phyloP scores from a whole-genome alignment of 2,113 vertebrate species.

The Myxocyprinus asiaticus region DNA sequence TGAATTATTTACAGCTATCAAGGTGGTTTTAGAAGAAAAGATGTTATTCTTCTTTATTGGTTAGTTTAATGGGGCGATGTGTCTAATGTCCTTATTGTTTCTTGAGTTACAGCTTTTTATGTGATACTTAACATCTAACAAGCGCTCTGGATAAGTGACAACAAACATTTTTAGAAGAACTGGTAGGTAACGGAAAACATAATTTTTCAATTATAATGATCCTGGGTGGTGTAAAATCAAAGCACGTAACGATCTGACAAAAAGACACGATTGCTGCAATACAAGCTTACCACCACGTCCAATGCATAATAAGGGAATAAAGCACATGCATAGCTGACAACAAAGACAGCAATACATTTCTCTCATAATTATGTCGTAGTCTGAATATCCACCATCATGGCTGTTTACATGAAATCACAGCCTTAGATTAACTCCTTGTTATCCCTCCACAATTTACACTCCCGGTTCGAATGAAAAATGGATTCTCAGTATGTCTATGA shows the following conservation, averaged over 20 bases:
- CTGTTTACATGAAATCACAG: conserved; percentile 16
- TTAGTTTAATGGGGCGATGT: not conserved
- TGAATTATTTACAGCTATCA: conserved; percentile 17
- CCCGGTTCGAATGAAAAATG: conserved; percentile 56
- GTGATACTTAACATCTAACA: not conserved
- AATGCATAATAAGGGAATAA: not conserved
- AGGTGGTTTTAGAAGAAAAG: not conserved
- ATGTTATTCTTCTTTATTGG: not conserved
- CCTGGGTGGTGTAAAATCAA: not conserved
- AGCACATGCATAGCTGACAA: not conserved
- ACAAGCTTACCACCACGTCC: not conserved
- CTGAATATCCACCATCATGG: not conserved
- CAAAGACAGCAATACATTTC: not conserved
- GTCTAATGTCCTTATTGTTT: not conserved
- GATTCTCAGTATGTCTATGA: conserved; percentile 57
- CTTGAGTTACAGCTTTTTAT: not conserved
- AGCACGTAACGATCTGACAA: not conserved
- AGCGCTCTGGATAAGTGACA: conserved; percentile 2
- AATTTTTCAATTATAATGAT: conserved; percentile 12
- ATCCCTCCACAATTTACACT: conserved; percentile 51
- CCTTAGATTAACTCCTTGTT: conserved; percentile 54
- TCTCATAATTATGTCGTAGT: not conserved
- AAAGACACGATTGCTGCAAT: not conserved
- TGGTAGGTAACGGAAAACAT: no score
- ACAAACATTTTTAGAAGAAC: conserved; percentile 3